Evolutionary conservation across 1,140 invertebrate species (phyloP).

Genomic region (Leptinotarsa lineolata): DNA sequence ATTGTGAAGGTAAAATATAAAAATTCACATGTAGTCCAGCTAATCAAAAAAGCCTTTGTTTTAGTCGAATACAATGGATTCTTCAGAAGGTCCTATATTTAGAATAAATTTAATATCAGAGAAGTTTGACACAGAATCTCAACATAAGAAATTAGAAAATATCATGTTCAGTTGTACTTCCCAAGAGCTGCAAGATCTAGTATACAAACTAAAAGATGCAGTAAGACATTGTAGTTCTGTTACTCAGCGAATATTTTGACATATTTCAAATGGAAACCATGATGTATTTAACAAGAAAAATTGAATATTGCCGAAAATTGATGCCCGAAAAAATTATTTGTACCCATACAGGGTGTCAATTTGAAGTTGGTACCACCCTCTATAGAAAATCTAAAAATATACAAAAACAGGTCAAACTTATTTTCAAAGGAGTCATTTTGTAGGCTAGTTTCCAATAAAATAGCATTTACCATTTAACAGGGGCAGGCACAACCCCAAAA

Average conservation of each 20-base stretch:
- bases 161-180: constrained; percentile 65
- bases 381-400: too few relatives aligned
- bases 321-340: too few relatives aligned
- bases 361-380: too few relatives aligned
- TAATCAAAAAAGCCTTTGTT: constrained; percentile 41
- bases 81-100: constrained; percentile 55
- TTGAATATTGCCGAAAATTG: too few relatives aligned
- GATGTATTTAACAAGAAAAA: too few relatives aligned
- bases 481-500: too few relatives aligned
- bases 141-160: constrained; percentile 56
- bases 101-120: constrained; percentile 56
- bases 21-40: constrained; percentile 1
- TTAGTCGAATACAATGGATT: constrained; percentile 56
- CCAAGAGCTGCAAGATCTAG: constrained; percentile 68
- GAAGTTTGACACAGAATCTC: constrained; percentile 52
- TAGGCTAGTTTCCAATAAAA: too few relatives aligned
- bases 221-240: constrained; percentile 59
- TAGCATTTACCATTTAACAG: too few relatives aligned
- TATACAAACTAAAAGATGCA: constrained; percentile 69
- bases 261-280: too few relatives aligned
- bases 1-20: constrained; percentile 57
- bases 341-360: too few relatives aligned
- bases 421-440: too few relatives aligned
- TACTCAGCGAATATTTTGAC: constrained; percentile 6
- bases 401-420: too few relatives aligned